Percentiles rank a stretch among this genome's conserved stretches.
Conservation (phyloP, 2,888 invertebrate species). For the Trisateles emortualis region DNA sequence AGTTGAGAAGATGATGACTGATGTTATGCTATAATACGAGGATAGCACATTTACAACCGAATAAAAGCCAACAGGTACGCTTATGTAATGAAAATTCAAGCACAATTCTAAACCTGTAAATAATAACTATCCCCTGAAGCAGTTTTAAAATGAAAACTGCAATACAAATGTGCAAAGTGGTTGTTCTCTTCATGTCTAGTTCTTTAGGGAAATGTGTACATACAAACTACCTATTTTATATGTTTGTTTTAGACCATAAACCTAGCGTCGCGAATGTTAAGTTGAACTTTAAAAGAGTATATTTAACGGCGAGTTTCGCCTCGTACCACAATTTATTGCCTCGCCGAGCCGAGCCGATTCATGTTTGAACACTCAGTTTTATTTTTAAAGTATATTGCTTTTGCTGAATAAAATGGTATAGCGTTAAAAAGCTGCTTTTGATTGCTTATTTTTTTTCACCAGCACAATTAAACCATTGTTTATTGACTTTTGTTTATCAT, state of each 20-base stretch:
- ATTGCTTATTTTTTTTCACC: conserved; percentile 40
- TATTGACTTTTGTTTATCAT: conserved; percentile 25
- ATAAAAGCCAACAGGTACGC: neutral
- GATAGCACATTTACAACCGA: too few relatives aligned
- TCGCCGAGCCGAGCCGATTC: conserved; percentile 54
- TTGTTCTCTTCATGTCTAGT: conserved; percentile 41
- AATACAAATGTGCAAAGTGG: conserved; percentile 43
- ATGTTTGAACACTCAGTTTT: conserved; percentile 54
- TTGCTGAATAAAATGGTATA: conserved; percentile 45
- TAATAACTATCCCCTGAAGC: conserved; percentile 16
- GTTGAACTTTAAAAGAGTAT: conserved; percentile 57
- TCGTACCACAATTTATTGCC: conserved; percentile 54
- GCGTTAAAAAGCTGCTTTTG: conserved; percentile 39
- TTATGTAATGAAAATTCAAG: neutral
- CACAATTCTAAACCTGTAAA: neutral
- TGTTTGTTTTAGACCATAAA: conserved; percentile 56
- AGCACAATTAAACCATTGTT: conserved; percentile 30
- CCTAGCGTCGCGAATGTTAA: conserved; percentile 51
- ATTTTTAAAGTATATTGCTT: conserved; percentile 55
- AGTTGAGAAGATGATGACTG: too few relatives aligned
- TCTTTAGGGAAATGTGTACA: conserved; percentile 52
- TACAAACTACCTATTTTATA: conserved; percentile 45
- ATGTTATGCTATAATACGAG: too few relatives aligned
- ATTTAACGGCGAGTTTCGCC: conserved; percentile 53
- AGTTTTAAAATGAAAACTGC: conserved; percentile 36